Base-by-base conservation (phyloP, 2,113 vertebrate species). In the Salvelinus namaycush region DNA sequence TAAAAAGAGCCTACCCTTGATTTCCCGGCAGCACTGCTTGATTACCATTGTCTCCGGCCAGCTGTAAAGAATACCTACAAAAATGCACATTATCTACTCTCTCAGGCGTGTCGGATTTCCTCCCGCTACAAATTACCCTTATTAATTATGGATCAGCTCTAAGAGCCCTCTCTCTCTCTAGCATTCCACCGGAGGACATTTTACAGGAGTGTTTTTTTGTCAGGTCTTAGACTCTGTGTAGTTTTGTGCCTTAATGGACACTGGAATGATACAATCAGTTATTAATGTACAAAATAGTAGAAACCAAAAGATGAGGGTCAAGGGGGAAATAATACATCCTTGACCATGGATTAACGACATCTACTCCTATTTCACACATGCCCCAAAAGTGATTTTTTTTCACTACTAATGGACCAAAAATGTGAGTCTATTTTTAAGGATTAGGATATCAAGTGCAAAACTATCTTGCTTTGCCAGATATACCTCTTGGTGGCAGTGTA, bases 121-220 rank as follows among this genome's bases (percentile, higher is more conserved):
- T 64, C 70, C 60, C 79, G 76, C 22, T 79, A 44, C 72, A 84
- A 82, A 88, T 85, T 65, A 48, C 70, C 76, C 74, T 83, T 68
- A 89, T 92, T 84, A 91, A 90, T 91, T 87, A 90, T 91, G 77
- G 27, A 89, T 87, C 48, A 74, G 29, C 77, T 68, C 14, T 26
- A 76, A 74, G 66, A 75, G 44, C 44, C 8, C 22, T 24, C 20
- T 48, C 34, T 48, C 34, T 49, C 16, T 22, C n/a, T 69, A 18
- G 8, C 16, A 44, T 44, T 39, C 31, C 68, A 69, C 68, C 44
- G 12, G 34, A 44, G 68, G 39, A 44, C 9, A 44, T 44, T 44
- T 11, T 44, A 44, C 9, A 44, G 9, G n/a, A 18, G 18, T 11
- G 24, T 2, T 14, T 39, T 16, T 24, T 64, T 27, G 31, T 20